Evolutionary conservation across 2,888 invertebrate species (phyloP).

Genomic region (Bhutanitis thaidina): DNA sequence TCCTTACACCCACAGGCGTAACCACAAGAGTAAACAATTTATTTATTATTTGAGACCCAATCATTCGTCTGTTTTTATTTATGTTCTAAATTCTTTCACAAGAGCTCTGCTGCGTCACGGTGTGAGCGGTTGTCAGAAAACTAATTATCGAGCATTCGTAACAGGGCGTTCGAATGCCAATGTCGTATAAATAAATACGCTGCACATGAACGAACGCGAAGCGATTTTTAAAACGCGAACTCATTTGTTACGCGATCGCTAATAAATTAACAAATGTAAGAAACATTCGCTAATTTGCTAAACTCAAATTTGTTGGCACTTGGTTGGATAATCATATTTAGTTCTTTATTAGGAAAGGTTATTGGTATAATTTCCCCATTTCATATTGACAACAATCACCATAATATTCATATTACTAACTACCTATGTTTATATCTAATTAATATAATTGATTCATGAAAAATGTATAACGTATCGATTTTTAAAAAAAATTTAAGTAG

Average conservation of each 20-base stretch:
- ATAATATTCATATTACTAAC: too few relatives aligned
- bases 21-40: too few relatives aligned
- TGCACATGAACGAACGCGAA: conserved; percentile 18
- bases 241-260: conserved; percentile 23
- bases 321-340: too few relatives aligned
- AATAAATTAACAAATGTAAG: neutral
- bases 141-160: conserved; percentile 30
- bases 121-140: neutral
- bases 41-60: neutral
- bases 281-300: neutral
- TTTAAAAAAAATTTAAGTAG: too few relatives aligned
- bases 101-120: neutral
- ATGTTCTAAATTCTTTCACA: neutral
- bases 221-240: conserved; percentile 27
- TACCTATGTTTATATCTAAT: too few relatives aligned
- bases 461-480: too few relatives aligned
- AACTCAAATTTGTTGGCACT: neutral
- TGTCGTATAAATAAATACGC: conserved; percentile 21
- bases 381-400: too few relatives aligned
- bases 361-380: too few relatives aligned
- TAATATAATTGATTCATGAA: too few relatives aligned
- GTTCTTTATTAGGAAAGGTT: too few relatives aligned
- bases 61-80: neutral
- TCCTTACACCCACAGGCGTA: too few relatives aligned
- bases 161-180: conserved; percentile 35